Conservation (phyloP, 2,113 vertebrate species). For the Connochaetes taurinus region DNA sequence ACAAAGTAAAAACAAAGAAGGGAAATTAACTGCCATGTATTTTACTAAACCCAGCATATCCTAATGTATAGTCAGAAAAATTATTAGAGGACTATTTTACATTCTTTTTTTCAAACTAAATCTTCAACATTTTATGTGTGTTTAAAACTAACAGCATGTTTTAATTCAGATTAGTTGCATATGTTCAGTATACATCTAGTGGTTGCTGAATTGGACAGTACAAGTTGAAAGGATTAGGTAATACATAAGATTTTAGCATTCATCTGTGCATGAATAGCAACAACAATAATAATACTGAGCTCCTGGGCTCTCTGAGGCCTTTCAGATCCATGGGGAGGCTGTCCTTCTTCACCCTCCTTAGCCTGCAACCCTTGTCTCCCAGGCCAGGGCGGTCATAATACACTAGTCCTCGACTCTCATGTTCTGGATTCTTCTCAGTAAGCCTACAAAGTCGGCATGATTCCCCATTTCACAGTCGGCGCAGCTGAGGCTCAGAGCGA, state of each 20-base stretch:
- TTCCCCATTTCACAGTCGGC: neutral
- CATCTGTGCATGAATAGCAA: too few relatives aligned
- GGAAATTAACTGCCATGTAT: neutral
- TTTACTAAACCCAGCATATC: neutral
- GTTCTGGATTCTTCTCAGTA: neutral
- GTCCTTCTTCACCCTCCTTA: neutral
- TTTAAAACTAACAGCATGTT: neutral
- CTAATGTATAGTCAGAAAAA: neutral
- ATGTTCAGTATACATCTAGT: accelerated
- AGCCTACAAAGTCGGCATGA: accelerated
- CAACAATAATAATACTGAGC: accelerated
- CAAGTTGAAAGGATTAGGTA: neutral
- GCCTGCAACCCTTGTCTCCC: neutral
- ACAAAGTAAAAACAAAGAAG: neutral
- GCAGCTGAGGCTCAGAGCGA: neutral
- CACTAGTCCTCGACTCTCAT: neutral
- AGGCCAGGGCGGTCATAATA: neutral
- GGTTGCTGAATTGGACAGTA: neutral
- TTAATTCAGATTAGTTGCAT: accelerated
- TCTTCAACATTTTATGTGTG: neutral
- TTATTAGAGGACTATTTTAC: neutral
- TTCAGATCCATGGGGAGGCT: neutral
- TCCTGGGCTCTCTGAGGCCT: too few relatives aligned
- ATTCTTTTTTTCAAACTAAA: too few relatives aligned
- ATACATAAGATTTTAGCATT: neutral